Evolutionary conservation across 2,797 vertebrate genomes (phyloP).

Genomic region (Chelonia mydas): DNA sequence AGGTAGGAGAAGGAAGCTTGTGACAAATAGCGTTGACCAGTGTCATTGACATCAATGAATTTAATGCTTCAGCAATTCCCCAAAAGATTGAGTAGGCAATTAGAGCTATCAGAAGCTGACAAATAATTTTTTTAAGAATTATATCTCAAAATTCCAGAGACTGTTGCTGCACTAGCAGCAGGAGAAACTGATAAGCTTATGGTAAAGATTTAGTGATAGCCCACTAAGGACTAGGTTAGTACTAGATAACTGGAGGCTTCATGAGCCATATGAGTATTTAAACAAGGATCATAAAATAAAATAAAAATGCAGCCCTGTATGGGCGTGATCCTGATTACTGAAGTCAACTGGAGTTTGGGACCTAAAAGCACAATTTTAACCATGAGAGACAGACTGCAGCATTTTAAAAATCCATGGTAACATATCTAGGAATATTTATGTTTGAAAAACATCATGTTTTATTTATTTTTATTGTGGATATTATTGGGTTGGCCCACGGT

Average conservation of each 20-base stretch:
- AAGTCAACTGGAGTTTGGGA: background rate
- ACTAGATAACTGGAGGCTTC: background rate
- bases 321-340: background rate
- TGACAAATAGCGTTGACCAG: no score
- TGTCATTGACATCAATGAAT: no score
- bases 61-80: background rate
- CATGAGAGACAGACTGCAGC: background rate
- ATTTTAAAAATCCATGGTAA: background rate
- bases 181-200: background rate
- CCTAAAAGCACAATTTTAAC: constrained; percentile 2
- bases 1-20: no score
- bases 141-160: background rate
- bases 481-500: background rate
- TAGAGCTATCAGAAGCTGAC: background rate
- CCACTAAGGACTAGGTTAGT: background rate
- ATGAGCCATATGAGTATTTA: background rate
- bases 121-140: background rate
- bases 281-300: background rate
- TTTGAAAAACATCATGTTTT: background rate
- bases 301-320: background rate
- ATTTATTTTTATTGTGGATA: background rate
- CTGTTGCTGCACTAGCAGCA: background rate
- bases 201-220: background rate
- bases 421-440: background rate
- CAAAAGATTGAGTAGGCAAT: background rate